Conservation (phyloP, 2,888 invertebrate species). For the Psylliodes chrysocephalus region DNA sequence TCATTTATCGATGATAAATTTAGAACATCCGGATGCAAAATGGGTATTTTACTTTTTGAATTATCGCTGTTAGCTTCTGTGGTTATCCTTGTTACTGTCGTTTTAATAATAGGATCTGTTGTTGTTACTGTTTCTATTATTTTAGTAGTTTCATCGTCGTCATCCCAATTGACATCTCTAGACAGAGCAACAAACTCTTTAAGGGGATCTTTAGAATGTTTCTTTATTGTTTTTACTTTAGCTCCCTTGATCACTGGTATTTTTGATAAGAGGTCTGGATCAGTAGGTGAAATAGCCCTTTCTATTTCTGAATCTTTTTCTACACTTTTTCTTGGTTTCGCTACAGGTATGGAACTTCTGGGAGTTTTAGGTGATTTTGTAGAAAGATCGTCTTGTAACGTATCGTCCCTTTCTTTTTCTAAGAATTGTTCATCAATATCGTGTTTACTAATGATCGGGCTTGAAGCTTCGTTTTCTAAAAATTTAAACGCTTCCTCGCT, state of each 20-base stretch:
- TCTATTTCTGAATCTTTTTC: constrained; percentile 52
- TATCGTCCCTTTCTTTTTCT: constrained; percentile 45
- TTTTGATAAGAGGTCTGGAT: constrained; percentile 59
- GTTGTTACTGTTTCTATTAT: constrained; percentile 45
- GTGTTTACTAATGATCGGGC: constrained; percentile 41
- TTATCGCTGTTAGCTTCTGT: constrained; percentile 42
- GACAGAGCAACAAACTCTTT: constrained; percentile 63
- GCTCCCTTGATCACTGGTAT: constrained; percentile 62
- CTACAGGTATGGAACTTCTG: constrained; percentile 58
- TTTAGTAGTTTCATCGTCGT: constrained; percentile 52
- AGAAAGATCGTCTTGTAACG: constrained; percentile 36
- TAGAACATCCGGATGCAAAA: constrained; percentile 43
- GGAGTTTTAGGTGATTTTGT: constrained; percentile 41
- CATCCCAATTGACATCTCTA: constrained; percentile 64
- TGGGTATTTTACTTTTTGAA: constrained; percentile 55
- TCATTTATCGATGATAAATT: constrained; percentile 35
- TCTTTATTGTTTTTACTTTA: constrained; percentile 66
- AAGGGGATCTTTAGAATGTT: constrained; percentile 65
- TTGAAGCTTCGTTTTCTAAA: constrained; percentile 60
- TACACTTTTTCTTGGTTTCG: constrained; percentile 54
- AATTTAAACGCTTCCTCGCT: constrained; percentile 63
- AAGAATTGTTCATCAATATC: constrained; percentile 44
- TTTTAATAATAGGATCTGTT: constrained; percentile 59
- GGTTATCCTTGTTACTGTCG: constrained; percentile 59
- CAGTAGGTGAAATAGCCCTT: constrained; percentile 51